phyloP scores from a whole-genome alignment of 2,113 vertebrate species.

The Macroglossus sobrinus region DNA sequence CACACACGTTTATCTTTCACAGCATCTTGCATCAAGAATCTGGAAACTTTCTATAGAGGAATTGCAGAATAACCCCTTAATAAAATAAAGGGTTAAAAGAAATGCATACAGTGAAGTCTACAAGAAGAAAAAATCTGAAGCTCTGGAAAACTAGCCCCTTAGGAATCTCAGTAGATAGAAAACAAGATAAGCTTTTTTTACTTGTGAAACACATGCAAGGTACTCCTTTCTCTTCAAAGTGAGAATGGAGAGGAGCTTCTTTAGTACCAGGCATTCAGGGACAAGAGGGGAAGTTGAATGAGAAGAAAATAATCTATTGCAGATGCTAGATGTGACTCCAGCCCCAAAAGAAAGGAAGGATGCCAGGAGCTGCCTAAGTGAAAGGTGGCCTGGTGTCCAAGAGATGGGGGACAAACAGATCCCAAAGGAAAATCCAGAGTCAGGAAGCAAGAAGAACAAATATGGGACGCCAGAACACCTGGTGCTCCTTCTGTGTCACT shows the following conservation, averaged over 20 bases:
- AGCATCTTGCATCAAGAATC: not conserved
- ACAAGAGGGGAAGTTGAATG: not conserved
- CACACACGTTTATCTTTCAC: not conserved
- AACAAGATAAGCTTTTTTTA: slow-evolving; percentile 1
- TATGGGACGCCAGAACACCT: not conserved
- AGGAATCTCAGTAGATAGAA: slow-evolving; percentile 49
- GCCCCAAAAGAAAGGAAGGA: not conserved
- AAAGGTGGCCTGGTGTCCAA: not conserved
- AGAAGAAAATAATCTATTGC: not conserved
- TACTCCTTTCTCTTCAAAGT: not conserved
- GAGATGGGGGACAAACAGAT: not conserved
- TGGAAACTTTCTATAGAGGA: not conserved
- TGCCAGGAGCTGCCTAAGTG: not conserved
- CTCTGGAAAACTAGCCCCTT: slow-evolving; percentile 35
- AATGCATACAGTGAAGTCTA: not conserved
- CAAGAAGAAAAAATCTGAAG: slow-evolving; percentile 22
- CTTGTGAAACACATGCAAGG: not conserved
- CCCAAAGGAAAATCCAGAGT: not conserved
- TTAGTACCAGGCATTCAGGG: not conserved
- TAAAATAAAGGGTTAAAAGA: slow-evolving; percentile 24
- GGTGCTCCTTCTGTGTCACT: not conserved
- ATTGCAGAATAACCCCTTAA: not conserved
- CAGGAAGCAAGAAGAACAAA: not conserved
- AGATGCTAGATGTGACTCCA: not conserved
- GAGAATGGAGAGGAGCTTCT: not conserved